Evolutionary conservation across 2,113 vertebrate species (phyloP), one percentile per base, ranked within the genome.

Genomic region (Phoxinus phoxinus): DNA sequence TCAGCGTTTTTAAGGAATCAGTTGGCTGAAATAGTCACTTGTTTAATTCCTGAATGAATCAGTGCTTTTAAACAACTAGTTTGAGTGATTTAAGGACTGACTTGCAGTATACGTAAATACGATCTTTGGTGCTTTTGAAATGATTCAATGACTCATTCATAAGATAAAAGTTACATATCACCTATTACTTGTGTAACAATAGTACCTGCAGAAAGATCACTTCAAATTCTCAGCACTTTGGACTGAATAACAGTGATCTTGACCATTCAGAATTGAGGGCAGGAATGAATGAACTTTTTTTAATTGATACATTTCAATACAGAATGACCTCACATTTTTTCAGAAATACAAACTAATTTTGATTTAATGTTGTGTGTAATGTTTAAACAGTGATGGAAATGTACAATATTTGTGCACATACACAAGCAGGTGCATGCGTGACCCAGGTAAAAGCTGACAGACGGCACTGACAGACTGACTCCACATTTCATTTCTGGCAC

Each of bases 391-490:
- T 74, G 5, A 15, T 74, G 10, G 23, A 46, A 30, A 63, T 61
- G 13, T 46, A 41, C 53, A 59, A 6, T 41, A 3, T 59, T 79
- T 41, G 53, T 56, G 32, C 84, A 75, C 74, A 82, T 79, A 87
- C 63, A 74, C 67, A 79, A 86, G 86, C 86, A 63, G 85, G 86
- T 80, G n/a, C 86, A 85, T 81, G 86, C 78, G 89, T 84, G 89
- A 84, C 89, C 84, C 73, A 89, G 91, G 92, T 92, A 83, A 86
- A 86, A 90, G 85, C 87, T 87, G 89, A 90, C 93, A 92, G 91
- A 85, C 86, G 84, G 84, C 2, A 8, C 59, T 76, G 76, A 78
- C 87, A 73, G 81, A 72, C 72, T 61, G 86, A 86, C 88, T 82
- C 74, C 73, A 71, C 87, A 84, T 63, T 73, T 88, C 80, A 83